These are phyloP conservation scores for Argynnis bischoffii DNA, from an alignment of 2,888 invertebrate genomes.

Conservation along the genomic window DNA sequence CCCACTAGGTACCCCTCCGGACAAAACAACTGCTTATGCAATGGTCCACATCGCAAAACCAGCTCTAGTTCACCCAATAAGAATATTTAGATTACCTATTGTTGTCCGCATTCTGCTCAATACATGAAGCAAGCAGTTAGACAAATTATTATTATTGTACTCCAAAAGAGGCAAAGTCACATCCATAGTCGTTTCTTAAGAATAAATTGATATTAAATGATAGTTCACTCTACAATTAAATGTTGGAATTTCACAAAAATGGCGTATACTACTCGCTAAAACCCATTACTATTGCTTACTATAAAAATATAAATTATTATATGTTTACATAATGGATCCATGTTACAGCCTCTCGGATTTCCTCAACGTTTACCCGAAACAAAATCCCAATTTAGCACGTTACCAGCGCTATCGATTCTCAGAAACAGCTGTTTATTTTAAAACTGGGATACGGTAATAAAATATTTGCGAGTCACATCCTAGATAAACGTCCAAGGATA, in stretches of 20 bases:
- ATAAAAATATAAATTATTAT: constrained; percentile 1
- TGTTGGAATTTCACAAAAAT: neutral
- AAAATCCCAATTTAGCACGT: constrained; percentile 72
- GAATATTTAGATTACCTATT: constrained; percentile 40
- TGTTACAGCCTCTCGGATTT: constrained; percentile 56
- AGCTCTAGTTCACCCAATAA: constrained; percentile 39
- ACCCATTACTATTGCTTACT: neutral
- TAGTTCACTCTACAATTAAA: neutral
- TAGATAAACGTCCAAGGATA: constrained; percentile 51
- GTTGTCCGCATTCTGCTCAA: constrained; percentile 28
- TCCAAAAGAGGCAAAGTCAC: neutral
- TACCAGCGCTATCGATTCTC: constrained; percentile 67
- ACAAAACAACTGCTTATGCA: constrained; percentile 68
- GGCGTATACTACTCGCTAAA: neutral
- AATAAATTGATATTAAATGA: neutral
- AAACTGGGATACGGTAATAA: constrained; percentile 66
- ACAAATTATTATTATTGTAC: neutral
- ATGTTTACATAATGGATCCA: constrained; percentile 29
- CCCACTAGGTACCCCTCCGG: constrained; percentile 49
- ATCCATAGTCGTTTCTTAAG: neutral
- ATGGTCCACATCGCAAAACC: constrained; percentile 60
- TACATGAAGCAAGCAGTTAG: constrained; percentile 5
- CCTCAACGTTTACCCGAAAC: constrained; percentile 53
- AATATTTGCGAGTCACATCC: constrained; percentile 49
- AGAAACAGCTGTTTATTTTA: constrained; percentile 79